Percentiles rank a stretch among this genome's conserved stretches.
Conservation (phyloP, 2,113 vertebrate genomes). For the Catharus minimus region DNA sequence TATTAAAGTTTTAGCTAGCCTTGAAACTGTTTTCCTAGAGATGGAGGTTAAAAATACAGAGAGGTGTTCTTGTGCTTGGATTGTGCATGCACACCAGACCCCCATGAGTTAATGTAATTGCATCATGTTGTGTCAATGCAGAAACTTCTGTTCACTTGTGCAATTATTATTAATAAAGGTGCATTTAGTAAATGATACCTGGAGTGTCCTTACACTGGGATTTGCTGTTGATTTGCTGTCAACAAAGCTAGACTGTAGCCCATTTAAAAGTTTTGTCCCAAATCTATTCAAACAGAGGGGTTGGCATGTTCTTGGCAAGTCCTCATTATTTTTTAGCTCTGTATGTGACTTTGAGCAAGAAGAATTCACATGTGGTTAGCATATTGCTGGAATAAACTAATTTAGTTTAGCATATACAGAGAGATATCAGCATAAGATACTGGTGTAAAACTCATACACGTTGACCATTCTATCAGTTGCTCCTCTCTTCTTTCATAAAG, state of each 20-base stretch:
- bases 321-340: not conserved
- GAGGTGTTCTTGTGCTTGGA: not conserved
- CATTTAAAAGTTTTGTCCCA: not conserved
- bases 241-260: not conserved
- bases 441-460: not conserved
- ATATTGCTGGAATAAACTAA: not conserved
- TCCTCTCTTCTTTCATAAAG: not conserved
- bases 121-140: not conserved
- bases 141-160: not conserved
- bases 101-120: not conserved
- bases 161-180: constrained; percentile 39
- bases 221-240: not conserved
- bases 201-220: not conserved
- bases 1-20: not conserved
- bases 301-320: not conserved
- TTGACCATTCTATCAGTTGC: not conserved
- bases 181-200: not conserved
- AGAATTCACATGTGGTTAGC: not conserved
- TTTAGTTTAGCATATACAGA: not conserved
- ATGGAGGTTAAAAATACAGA: not conserved
- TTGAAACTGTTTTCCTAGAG: not conserved
- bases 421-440: not conserved
- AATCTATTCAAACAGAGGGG: not conserved
- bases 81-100: not conserved
- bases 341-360: not conserved